These are phyloP conservation scores for Chionomys nivalis DNA, from an alignment of 2,113 vertebrate genomes.

Conservation along the genomic window DNA sequence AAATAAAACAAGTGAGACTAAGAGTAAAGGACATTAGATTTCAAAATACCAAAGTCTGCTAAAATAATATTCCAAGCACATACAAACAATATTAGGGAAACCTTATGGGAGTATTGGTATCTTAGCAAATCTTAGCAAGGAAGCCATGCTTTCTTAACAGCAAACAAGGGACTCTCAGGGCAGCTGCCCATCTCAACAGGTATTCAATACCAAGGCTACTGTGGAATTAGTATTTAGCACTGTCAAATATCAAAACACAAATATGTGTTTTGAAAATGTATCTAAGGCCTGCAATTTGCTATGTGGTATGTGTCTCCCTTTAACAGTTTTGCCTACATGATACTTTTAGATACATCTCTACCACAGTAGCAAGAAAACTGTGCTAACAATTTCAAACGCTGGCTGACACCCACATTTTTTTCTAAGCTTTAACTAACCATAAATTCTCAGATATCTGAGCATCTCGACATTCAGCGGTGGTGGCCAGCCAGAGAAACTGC, in stretches of 20 bases:
- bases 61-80: constrained; percentile 36
- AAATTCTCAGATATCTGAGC: constrained; percentile 46
- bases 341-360: constrained; percentile 13
- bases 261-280: not conserved
- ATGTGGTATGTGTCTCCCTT: not conserved
- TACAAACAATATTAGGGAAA: constrained; percentile 13
- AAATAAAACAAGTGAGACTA: constrained; percentile 45
- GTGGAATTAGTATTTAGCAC: constrained; percentile 44
- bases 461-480: not conserved
- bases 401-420: constrained; percentile 33
- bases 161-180: constrained; percentile 4
- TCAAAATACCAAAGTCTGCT: constrained; percentile 22
- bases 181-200: not conserved
- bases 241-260: no score
- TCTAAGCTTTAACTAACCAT: constrained; percentile 53
- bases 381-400: constrained; percentile 44
- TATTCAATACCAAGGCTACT: constrained; percentile 14
- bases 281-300: not conserved
- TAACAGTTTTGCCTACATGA: not conserved
- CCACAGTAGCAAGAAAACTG: constrained; percentile 17
- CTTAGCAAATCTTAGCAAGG: not conserved
- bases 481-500: not conserved
- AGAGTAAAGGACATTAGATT: not conserved
- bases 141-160: constrained; percentile 8
- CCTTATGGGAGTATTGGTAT: not conserved